Evolutionary conservation across 1,140 invertebrate genomes (phyloP).

Genomic region (Cardiocondyla obscurior): DNA sequence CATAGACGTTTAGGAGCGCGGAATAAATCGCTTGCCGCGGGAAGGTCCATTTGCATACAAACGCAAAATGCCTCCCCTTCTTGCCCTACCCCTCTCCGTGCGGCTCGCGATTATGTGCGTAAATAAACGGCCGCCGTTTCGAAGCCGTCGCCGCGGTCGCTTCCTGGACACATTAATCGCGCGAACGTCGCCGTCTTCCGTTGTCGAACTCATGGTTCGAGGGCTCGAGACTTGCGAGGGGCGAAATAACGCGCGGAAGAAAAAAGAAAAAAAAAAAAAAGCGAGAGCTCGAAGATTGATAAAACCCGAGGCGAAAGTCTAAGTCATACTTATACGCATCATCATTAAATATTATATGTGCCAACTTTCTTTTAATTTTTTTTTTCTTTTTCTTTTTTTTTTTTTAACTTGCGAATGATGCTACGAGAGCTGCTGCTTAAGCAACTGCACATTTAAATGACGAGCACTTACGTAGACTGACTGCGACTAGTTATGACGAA

Average conservation of each 20-base stretch:
- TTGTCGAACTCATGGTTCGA: no score
- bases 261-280: background rate
- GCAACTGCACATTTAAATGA: no score
- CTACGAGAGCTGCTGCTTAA: no score
- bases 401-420: no score
- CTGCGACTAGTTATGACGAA: no score
- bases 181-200: background rate
- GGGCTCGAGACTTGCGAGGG: no score
- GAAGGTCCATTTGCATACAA: constrained; percentile 38
- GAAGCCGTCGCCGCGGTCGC: background rate
- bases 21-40: constrained; percentile 20
- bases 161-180: background rate
- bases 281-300: background rate
- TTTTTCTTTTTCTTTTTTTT: no score
- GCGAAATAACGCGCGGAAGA: background rate
- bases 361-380: no score
- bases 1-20: constrained; percentile 38
- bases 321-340: no score
- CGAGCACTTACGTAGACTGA: no score
- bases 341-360: no score
- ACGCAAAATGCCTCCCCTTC: background rate
- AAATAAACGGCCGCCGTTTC: constrained; percentile 23
- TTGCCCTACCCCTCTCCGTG: background rate
- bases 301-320: no score
- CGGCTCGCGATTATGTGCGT: constrained; percentile 36